Percentiles rank a stretch among this genome's conserved stretches.
Conservation (phyloP, 2,113 vertebrate genomes). For the Bothrops jararaca region DNA sequence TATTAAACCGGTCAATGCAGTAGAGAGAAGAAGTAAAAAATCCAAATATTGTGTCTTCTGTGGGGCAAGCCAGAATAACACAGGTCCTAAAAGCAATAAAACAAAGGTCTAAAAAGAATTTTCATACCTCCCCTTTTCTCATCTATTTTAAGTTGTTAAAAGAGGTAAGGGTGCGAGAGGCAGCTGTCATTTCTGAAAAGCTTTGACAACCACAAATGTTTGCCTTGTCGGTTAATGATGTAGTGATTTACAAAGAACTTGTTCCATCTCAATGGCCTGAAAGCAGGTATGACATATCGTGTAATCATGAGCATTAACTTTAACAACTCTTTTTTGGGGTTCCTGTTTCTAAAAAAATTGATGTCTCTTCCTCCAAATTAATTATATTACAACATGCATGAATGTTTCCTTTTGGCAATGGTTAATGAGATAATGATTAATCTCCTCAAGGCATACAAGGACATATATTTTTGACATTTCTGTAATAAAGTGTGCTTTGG, state of each 20-base stretch:
- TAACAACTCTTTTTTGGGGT: background rate
- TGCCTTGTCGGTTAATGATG: background rate
- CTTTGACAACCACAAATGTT: background rate
- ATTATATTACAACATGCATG: background rate
- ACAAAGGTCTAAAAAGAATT: background rate
- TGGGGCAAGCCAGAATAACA: background rate
- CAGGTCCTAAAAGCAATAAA: background rate
- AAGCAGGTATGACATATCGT: background rate
- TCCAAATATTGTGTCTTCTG: background rate
- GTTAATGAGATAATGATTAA: constrained; percentile 27
- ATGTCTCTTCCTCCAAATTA: background rate
- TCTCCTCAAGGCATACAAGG: constrained; percentile 11
- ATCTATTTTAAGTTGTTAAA: background rate
- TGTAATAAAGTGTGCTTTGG: constrained; percentile 16
- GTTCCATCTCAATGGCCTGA: background rate
- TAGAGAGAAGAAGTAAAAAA: background rate
- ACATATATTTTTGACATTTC: background rate
- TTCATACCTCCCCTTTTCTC: background rate
- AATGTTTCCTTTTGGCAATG: background rate
- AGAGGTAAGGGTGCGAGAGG: background rate
- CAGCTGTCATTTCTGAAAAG: background rate
- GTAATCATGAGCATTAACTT: background rate
- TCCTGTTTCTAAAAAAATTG: background rate
- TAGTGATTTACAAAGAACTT: background rate
- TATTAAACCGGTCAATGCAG: background rate